phyloP scores from a whole-genome alignment of 2,888 invertebrate genomes.

The Gibbula magus region DNA sequence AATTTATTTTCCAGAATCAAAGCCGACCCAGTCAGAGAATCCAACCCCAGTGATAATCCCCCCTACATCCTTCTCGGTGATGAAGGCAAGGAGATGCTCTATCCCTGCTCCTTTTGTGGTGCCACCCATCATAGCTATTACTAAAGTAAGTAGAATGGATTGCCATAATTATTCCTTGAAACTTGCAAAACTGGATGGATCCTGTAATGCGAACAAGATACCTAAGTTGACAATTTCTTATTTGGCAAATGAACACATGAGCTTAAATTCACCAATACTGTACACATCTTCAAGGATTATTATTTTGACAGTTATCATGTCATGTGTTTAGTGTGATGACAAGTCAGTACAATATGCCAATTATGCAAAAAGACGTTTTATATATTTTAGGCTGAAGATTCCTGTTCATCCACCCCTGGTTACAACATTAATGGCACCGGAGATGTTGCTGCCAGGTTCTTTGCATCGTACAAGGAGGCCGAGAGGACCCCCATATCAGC shows the following conservation, averaged over 20 bases:
- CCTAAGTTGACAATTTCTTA: too few relatives aligned
- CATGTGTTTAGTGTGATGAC: too few relatives aligned
- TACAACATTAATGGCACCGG: slow-evolving; percentile 14
- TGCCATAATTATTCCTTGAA: too few relatives aligned
- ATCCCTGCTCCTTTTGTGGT: slow-evolving; percentile 12
- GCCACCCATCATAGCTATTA: slow-evolving; percentile 30
- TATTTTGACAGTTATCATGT: too few relatives aligned
- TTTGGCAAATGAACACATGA: too few relatives aligned
- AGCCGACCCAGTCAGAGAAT: background rate
- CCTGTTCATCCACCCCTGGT: slow-evolving; percentile 12
- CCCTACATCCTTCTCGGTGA: background rate
- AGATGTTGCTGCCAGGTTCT: slow-evolving; percentile 55
- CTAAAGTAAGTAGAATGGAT: slow-evolving; percentile 27
- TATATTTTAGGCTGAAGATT: slow-evolving; percentile 5
- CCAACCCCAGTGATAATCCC: background rate
- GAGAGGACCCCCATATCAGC: slow-evolving; percentile 35
- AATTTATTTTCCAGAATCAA: background rate
- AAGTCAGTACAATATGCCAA: too few relatives aligned
- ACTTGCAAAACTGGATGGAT: too few relatives aligned
- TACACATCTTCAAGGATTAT: too few relatives aligned
- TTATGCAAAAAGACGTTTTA: too few relatives aligned
- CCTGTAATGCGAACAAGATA: too few relatives aligned
- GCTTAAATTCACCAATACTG: too few relatives aligned
- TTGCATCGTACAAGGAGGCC: slow-evolving; percentile 54
- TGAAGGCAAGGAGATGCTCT: slow-evolving; percentile 10